Evolutionary conservation across 2,888 invertebrate genomes (phyloP), one percentile per base, ranked within the genome.

Genomic region (Tipula confusa): DNA sequence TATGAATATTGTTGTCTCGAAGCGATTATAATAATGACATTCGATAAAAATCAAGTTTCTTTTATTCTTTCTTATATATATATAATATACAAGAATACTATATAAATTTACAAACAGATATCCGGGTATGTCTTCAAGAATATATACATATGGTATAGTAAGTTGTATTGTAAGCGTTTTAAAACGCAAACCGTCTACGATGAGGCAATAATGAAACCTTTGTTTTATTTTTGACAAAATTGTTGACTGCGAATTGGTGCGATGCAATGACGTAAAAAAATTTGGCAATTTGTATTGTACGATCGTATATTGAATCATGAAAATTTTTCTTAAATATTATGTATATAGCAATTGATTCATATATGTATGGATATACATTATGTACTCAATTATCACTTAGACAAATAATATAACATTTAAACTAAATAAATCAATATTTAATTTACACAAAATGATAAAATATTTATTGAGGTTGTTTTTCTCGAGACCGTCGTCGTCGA

Each of bases 31-130:
- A 64, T 64, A 64, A 64, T 64, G 64, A 64, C 64, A 64, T 64
- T 64, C 64, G 64, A 64, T 64, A 64, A 64, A 64, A 64, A 64
- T 64, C 64, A 64, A 64, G 64, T 64, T 64, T 64, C 64, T 64
- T 64, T 64, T 64, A 64, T 64, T 64, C 18, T 64, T 64, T 64
- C 64, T 24, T 64, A 64, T 43, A 43, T 43, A 36, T 36, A 36
- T 43, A 7, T 43, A n/a, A 43, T n/a, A 43, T 43, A 43, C n/a
- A n/a, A n/a, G n/a, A n/a, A 4, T 38, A 13, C 24, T 43, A 43
- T 43, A 64, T 9, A 64, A 64, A 24, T 64, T 64, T 64, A 64
- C 64, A 18, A 64, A 24, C 24, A 64, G 64, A 64, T 64, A 64
- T 64, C 64, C 64, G 64, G 64, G 64, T 64, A 64, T 24, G 24